Percentiles rank a stretch among this genome's conserved stretches.
Evolutionary conservation across 2,888 invertebrate genomes (phyloP).

Genomic region (Deilephila elpenor): DNA sequence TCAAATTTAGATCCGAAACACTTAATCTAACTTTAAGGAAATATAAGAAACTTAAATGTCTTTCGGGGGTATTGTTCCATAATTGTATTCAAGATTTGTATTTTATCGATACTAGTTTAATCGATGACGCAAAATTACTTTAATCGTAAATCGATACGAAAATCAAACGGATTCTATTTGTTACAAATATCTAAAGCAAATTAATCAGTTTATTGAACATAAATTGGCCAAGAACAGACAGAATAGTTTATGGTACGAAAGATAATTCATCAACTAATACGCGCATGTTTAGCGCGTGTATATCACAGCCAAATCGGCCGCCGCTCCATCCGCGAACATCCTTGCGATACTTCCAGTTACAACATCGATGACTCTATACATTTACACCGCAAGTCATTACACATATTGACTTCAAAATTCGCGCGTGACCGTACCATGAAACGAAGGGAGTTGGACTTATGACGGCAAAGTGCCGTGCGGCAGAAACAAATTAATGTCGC

Average conservation of each 20-base stretch:
- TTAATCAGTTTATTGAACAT: background rate
- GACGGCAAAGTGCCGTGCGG: too few species aligned
- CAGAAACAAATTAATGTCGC: too few species aligned
- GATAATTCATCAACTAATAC: slow-evolving; percentile 46
- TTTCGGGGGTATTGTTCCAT: slow-evolving; percentile 8
- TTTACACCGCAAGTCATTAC: background rate
- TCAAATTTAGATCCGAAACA: slow-evolving; percentile 45
- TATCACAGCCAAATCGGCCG: slow-evolving; percentile 79
- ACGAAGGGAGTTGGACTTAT: too few species aligned
- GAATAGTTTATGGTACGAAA: slow-evolving; percentile 27
- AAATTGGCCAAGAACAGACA: background rate
- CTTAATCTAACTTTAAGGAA: slow-evolving; percentile 22
- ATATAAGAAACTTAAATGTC: slow-evolving; percentile 28
- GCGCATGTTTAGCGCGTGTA: slow-evolving; percentile 47
- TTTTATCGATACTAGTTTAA: background rate
- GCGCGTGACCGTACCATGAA: too few species aligned
- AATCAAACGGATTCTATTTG: background rate
- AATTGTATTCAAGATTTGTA: background rate
- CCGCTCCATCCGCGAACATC: slow-evolving; percentile 44
- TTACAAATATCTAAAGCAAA: background rate
- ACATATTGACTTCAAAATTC: background rate
- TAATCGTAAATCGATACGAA: background rate
- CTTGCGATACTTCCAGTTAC: background rate
- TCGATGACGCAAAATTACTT: background rate
- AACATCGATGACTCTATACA: background rate